Evolutionary conservation across 2,888 invertebrate genomes (phyloP).

Genomic region (Oxyscelio sp.): DNA sequence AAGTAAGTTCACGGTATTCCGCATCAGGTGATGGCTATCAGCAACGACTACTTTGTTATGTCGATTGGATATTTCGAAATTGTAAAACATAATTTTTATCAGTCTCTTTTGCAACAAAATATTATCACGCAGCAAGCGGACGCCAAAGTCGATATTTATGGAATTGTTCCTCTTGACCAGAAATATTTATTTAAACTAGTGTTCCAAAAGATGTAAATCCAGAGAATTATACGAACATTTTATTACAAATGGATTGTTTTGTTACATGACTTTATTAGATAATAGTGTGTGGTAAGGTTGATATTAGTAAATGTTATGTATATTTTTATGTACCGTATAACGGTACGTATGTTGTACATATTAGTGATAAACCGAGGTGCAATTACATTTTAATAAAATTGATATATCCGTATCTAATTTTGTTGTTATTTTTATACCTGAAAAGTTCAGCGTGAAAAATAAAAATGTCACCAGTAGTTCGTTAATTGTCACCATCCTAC

Average conservation of each 20-base stretch:
- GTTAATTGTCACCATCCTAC: too few relatives aligned
- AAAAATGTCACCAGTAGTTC: too few relatives aligned
- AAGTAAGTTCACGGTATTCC: conserved; percentile 80
- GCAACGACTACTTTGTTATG: too few relatives aligned
- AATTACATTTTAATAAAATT: too few relatives aligned
- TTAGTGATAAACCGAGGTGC: too few relatives aligned
- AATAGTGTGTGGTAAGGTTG: conserved; percentile 23
- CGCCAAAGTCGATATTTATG: conserved; percentile 2
- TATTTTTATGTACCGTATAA: conserved; percentile 18
- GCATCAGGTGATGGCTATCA: conserved; percentile 57
- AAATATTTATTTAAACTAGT: conserved; percentile 15
- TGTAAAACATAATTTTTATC: conserved; percentile 19
- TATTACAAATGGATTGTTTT: conserved; percentile 7
- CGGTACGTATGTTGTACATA: neutral
- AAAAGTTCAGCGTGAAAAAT: too few relatives aligned
- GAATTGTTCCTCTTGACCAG: neutral
- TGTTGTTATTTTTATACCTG: too few relatives aligned
- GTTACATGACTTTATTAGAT: too few relatives aligned
- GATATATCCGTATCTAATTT: neutral
- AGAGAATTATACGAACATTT: neutral
- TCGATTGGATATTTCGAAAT: too few relatives aligned
- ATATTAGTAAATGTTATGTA: conserved; percentile 18
- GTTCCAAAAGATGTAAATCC: too few relatives aligned
- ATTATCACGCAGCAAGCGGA: conserved; percentile 6
- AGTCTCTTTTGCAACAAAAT: conserved; percentile 2